These are phyloP conservation scores for Plagiodera versicolora DNA, from an alignment of 2,888 invertebrate genomes.

Conservation along the genomic window DNA sequence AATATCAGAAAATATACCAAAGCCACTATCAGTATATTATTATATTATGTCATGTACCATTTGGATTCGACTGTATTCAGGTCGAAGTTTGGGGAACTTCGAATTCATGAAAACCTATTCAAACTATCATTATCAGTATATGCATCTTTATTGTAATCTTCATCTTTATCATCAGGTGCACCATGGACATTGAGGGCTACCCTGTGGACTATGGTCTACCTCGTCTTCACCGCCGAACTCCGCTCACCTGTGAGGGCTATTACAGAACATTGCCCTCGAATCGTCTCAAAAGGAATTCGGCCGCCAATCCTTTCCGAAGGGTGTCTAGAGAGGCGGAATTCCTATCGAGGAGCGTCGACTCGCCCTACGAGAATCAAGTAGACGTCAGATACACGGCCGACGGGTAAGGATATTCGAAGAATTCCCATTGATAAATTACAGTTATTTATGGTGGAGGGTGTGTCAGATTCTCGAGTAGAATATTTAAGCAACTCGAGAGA, in stretches of 20 bases:
- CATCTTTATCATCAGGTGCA: conserved; percentile 43
- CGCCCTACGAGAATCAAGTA: conserved; percentile 56
- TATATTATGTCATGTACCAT: too few relatives aligned
- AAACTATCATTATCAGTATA: too few relatives aligned
- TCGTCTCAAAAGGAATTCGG: conserved; percentile 59
- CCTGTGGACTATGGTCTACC: conserved; percentile 78
- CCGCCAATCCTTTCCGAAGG: conserved; percentile 58
- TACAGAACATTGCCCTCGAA: conserved; percentile 79
- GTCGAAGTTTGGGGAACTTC: too few relatives aligned
- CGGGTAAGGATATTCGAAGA: conserved; percentile 19
- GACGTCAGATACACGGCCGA: conserved; percentile 54
- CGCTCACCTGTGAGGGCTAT: conserved; percentile 38
- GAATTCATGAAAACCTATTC: too few relatives aligned
- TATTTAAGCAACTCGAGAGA: too few relatives aligned
- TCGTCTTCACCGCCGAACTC: conserved; percentile 56
- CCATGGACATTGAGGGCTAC: conserved; percentile 72
- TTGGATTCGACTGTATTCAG: too few relatives aligned
- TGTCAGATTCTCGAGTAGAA: too few relatives aligned
- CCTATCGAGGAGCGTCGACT: conserved; percentile 57
- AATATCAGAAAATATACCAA: too few relatives aligned
- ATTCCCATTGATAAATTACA: too few relatives aligned
- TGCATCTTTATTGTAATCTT: too few relatives aligned
- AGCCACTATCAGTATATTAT: too few relatives aligned
- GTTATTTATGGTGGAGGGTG: neutral
- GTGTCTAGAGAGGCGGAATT: conserved; percentile 69